These are phyloP conservation scores for Conchocele bisecta DNA, from an alignment of 2,888 invertebrate genomes.

Conservation along the genomic window DNA sequence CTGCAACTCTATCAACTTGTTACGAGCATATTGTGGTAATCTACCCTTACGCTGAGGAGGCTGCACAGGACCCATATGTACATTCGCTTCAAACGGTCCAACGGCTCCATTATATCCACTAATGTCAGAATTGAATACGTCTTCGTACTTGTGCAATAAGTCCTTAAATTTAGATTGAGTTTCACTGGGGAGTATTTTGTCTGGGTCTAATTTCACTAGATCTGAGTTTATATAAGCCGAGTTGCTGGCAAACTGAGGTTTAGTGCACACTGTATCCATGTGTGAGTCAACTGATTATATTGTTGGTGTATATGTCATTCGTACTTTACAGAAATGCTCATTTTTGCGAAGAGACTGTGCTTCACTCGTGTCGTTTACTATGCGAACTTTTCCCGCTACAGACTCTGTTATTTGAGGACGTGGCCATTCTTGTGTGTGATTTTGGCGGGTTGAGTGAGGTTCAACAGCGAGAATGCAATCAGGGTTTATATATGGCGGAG, in stretches of 20 bases:
- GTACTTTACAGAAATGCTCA: constrained; percentile 45
- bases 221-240: no score
- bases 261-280: no score
- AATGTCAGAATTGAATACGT: constrained; percentile 46
- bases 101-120: constrained; percentile 53
- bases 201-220: constrained; percentile 40
- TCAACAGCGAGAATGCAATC: constrained; percentile 2
- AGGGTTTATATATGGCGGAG: constrained; percentile 2
- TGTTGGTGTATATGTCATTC: no score
- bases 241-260: no score
- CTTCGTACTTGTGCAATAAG: constrained; percentile 23
- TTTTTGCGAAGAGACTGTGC: constrained; percentile 28
- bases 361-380: constrained; percentile 29
- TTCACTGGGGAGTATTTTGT: constrained; percentile 22
- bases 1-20: constrained; percentile 53
- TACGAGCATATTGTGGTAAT: constrained; percentile 54
- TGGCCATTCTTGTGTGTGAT: background rate
- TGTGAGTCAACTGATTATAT: no score
- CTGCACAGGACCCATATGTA: constrained; percentile 61
- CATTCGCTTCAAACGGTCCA: constrained; percentile 48
- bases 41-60: constrained; percentile 63
- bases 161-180: constrained; percentile 7
- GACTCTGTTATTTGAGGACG: constrained; percentile 23
- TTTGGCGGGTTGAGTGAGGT: background rate
- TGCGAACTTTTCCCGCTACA: constrained; percentile 41